A percentile compares a stretch with the other conserved stretches of the same genome.
These are phyloP conservation scores for Phataginus tricuspis DNA, from an alignment of 2,797 vertebrate genomes.

Conservation along the genomic window DNA sequence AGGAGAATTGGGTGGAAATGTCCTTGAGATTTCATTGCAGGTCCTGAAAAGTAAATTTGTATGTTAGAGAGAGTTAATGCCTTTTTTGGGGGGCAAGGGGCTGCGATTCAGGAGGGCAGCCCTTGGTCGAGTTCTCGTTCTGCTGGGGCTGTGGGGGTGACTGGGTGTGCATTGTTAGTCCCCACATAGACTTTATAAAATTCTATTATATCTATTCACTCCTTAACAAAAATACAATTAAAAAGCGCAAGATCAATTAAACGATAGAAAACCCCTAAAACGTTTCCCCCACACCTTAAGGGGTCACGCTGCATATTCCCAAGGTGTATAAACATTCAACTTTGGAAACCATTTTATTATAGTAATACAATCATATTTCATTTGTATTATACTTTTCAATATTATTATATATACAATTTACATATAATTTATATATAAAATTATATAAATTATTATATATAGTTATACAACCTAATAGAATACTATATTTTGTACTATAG, in stretches of 20 bases:
- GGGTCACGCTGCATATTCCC: not conserved
- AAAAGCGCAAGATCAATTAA: not conserved
- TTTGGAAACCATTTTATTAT: not conserved
- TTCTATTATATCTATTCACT: not conserved
- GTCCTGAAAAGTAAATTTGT: constrained; percentile 79
- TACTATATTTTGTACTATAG: not conserved
- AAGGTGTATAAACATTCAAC: not conserved
- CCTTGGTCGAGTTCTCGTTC: not conserved
- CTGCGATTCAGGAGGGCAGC: not conserved
- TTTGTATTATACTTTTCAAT: not conserved
- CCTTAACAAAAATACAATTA: not conserved
- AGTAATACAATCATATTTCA: not conserved
- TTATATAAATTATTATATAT: not conserved
- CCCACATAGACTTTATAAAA: not conserved
- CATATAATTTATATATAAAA: not conserved
- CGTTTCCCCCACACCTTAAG: not conserved
- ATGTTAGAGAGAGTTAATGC: not conserved
- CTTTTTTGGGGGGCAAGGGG: not conserved
- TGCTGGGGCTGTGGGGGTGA: not conserved
- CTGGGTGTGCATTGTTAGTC: not conserved
- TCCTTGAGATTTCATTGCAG: constrained; percentile 90
- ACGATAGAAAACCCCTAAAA: not conserved
- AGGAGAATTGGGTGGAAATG: constrained; percentile 90
- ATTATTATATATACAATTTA: not conserved
- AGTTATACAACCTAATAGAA: not conserved